A percentile compares a stretch with the other conserved stretches of the same genome.
Conservation (phyloP, 2,888 invertebrate species). For the Spisula subtruncata region DNA sequence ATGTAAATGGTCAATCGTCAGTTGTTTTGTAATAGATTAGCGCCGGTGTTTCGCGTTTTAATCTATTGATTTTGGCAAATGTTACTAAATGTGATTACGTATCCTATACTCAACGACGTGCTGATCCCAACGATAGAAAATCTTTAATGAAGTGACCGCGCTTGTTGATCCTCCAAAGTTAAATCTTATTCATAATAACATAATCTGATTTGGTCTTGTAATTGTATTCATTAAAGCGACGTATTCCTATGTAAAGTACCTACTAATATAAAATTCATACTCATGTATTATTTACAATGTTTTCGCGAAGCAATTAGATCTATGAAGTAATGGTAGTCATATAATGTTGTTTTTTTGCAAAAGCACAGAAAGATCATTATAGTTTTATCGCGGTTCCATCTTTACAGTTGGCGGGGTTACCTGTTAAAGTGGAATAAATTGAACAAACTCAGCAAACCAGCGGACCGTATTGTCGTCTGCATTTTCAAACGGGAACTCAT, state of each 20-base stretch:
- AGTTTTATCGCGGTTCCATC: not conserved
- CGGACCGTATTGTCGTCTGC: not conserved
- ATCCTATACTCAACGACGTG: not conserved
- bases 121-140: slow-evolving; percentile 5
- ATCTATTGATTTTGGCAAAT: slow-evolving; percentile 38
- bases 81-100: not conserved
- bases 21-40: slow-evolving; percentile 24
- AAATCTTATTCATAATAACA: not conserved
- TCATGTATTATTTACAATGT: slow-evolving; percentile 2
- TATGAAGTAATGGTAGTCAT: not conserved
- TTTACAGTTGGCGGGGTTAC: not conserved
- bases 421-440: not conserved
- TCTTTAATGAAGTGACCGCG: slow-evolving; percentile 11
- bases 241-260: not conserved
- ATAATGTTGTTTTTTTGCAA: not conserved
- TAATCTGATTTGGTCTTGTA: slow-evolving; percentile 4
- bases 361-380: not conserved
- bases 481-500: not conserved
- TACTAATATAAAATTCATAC: not conserved
- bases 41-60: slow-evolving; percentile 10
- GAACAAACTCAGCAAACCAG: not conserved
- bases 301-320: not conserved
- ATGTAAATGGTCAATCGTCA: slow-evolving; percentile 45
- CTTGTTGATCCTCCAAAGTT: not conserved
- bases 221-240: slow-evolving; percentile 7